Base-by-base conservation (phyloP, 1,140 invertebrate genomes). In the Drosophila ironensis region DNA sequence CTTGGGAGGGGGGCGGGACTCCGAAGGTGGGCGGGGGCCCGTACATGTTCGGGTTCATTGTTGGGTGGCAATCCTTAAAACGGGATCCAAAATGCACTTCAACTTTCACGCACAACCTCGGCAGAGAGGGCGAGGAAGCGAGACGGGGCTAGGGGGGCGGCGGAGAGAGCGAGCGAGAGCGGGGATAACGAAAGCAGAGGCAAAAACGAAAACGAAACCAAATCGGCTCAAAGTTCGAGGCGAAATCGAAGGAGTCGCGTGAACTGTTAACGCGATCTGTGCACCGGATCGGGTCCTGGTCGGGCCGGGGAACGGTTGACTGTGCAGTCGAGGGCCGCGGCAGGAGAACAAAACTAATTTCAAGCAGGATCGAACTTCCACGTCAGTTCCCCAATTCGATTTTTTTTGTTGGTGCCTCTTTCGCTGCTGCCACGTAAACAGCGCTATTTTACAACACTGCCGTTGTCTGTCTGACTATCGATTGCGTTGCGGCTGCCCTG, bases 331-430 rank as follows among this genome's bases (percentile, higher is more conserved):
- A 59, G 19, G 25, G 40, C 30, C 44, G 52, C 37, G 42, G 52
- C 72, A 78, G 41, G 41, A 73, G 69, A 73, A 60, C 27, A 51
- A 72, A 60, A 77, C 46, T 72, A 76, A 63, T 56, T 66, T 59
- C 56, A 54, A 64, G 40, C 72, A 48, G 78, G 82, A 72, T 28
- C 69, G 54, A 84, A 88, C 87, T 86, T 89, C 87, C 87, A 89
- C 87, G 87, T 89, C 87, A 88, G 87, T 86, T 72, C 70, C 68
- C 78, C 57, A 72, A 71, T 75, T 81, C 77, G 76, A 76, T 82
- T 80, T 88, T 78, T 84, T 67, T 77, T n/a, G n/a, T n/a, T n/a
- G n/a, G n/a, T 73, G 66, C 37, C 56, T 66, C 76, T 57, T 76
- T 70, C 68, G 56, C 56, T 63, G 61, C 60, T 67, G 61, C 87